phyloP scores from a whole-genome alignment of 92 coral and sea anemone genomes.

The Diadumene lineata region DNA sequence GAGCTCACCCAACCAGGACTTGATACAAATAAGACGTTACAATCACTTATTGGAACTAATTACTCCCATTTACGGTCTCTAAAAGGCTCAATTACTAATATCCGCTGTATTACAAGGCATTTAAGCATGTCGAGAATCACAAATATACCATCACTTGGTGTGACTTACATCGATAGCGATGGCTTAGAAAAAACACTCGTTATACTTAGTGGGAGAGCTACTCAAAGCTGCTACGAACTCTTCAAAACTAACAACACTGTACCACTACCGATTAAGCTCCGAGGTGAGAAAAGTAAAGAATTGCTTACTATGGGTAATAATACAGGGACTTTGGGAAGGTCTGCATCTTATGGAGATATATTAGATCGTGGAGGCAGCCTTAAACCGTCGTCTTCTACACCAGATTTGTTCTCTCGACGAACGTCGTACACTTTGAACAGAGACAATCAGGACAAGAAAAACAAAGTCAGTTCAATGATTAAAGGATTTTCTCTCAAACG shows the following conservation, averaged over 20 bases:
- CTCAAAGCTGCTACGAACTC: conserved; percentile 25
- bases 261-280: conserved; percentile 12
- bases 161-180: conserved; percentile 31
- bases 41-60: conserved; percentile 19
- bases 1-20: conserved; percentile 12
- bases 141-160: conserved; percentile 39
- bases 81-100: conserved; percentile 11
- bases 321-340: conserved; percentile 7
- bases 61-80: conserved; percentile 33
- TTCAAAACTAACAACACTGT: conserved; percentile 19
- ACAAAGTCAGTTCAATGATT: conserved; percentile 16
- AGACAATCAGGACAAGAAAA: neutral
- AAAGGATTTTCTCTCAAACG: conserved; percentile 24
- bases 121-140: conserved; percentile 24
- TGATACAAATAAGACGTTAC: neutral
- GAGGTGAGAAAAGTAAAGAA: neutral
- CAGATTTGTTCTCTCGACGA: conserved; percentile 7
- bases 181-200: conserved; percentile 30
- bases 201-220: conserved; percentile 21
- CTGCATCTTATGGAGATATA: conserved; percentile 24
- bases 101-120: conserved; percentile 4
- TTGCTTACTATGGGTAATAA: conserved; percentile 18
- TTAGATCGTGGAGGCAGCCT: conserved; percentile 18
- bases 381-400: conserved; percentile 19
- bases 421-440: conserved; percentile 14